Base-by-base conservation (phyloP, 1,140 invertebrate species). In the Cepaea nemoralis region DNA sequence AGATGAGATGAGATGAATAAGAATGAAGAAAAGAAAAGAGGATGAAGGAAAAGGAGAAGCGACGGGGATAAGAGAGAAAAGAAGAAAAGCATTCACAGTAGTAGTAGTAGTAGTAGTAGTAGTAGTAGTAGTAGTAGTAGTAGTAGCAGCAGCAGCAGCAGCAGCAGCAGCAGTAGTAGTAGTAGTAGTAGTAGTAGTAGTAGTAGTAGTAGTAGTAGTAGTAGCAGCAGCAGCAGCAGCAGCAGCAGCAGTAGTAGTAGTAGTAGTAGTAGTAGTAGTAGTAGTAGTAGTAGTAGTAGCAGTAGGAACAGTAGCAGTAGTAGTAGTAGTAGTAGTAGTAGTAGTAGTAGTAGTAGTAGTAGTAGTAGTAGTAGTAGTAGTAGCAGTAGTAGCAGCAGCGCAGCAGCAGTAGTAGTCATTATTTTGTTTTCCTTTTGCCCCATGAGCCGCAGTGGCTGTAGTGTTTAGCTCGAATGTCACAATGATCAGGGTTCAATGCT, bases 251-350 rank as follows among this genome's bases (percentile, higher is more conserved):
- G 48, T 39, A 74, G 39, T n/a, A 31, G 71, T 27, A 42, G 39
- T n/a, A 45, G 39, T 24, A 42, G 39, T n/a, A 45, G 39, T 27
- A 42, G 39, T 12, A 39, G 35, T 16, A 42, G 39, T 19, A 45
- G 39, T 27, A 42, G 39, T 12, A 45, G 39, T 27, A 42, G 39
- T 12, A 45, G 16, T 27, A 42, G 39, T n/a, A 45, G 39, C 31
- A 42, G n/a, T 12, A 74, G 71, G 8, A 48, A 8, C 19, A 48
- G 45, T 48, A 8, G 45, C 19, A 48, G 19, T 48, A 48, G 8
- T 48, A 74, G 39, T 66, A 95, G 95, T 88, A 97, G 95, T 87
- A 97, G 96, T 33, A 98, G 91, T 87, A 39, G 14, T 31, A 35
- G 24, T 39, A 35, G 70, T 27, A 67, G n/a, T 67, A 31, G 66